Base-by-base conservation (phyloP, 2,888 invertebrate species). In the Sphecodes monilicornis region DNA sequence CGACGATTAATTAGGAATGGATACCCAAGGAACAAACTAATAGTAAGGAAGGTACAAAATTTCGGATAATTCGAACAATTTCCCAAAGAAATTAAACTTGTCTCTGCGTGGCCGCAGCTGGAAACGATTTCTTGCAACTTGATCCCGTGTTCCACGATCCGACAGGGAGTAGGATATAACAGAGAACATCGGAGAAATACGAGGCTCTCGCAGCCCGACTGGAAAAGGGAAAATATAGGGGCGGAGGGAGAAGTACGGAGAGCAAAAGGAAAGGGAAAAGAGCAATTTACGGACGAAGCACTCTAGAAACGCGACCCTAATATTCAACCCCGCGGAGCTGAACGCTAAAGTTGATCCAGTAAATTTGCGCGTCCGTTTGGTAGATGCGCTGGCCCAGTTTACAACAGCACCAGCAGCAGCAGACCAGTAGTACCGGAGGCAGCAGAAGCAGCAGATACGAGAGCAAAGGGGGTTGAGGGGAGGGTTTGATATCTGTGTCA, bases 301-400 rank as follows among this genome's bases (percentile, higher is more conserved):
- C 60, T 60, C 54, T 68, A 76, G 69, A 50, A 74, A 78, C 77
- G 66, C 83, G 84, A 73, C 75, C 73, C 75, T 73, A 84, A 84
- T 79, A 84, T 76, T 76, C 78, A 74, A 72, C 78, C 76, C 75
- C 64, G 71, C 54, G 78, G 72, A 75, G 75, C 32, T 60, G 74
- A 73, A 71, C 72, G 76, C 36, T 76, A 22, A 46, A 80, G 85
- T 85, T 76, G 76, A 86, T 85, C 81, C 81, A 83, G 82, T 80
- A 82, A 90, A 90, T 88, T 90, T 89, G 80, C 83, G 76, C 84
- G 84, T 83, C 78, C 84, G 77, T 88, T 82, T 88, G 82, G 54
- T 85, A 85, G 87, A 84, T 84, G 85, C 82, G 70, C 74, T 89
- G 89, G 87, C 89, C 90, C 78, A 90, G 81, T 90, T 90, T 85